Base-by-base conservation (phyloP, 35 echinoderm and acorn worm species). In the Eucidaris tribuloides region DNA sequence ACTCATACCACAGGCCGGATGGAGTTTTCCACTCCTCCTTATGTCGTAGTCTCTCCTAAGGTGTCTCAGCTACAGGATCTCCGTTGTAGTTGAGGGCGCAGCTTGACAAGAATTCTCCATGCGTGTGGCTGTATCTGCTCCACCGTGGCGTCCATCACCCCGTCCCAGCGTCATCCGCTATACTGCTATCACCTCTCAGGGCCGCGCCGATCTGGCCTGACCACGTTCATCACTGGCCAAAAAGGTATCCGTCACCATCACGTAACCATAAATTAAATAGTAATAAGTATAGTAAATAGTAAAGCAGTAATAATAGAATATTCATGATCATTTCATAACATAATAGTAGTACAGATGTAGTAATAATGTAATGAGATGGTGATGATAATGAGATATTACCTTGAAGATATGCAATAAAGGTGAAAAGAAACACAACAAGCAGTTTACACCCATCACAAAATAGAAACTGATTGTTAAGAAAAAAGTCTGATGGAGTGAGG, bases 1-100 rank as follows among this genome's bases (percentile, higher is more conserved):
- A 90, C 90, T 90, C 84, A 99, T 91, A 99, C 79, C 55, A 99
- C 96, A 42, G 96, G 96, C 25, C 48, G 82, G 1, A 91, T 83
- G 50, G 86, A 4, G 91, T 87, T 24, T 86, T 89, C 78, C 83
- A 78, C 60, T 93, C 90, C 40, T 92, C 96, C 46, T 99, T 99
- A n/a, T n/a, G n/a, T n/a, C n/a, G 27, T 90, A 71, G 37, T 76
- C 83, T 4, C 96, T 81, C 30, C 89, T 91, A 71, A 93, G 91
- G 77, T 99, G 86, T 71, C 96, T 50, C 4, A 93, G 72, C 38
- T 93, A 79, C 14, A 93, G 63, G 59, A 99, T 99, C 62, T 86
- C 83, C 61, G 29, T 45, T 83, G 82, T 97, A 93, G 45, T 88
- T 93, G 83, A 93, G 81, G 77, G 15, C 66, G 80, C 24, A 99